These are phyloP conservation scores for Eucera pruinosa DNA, from an alignment of 2,888 invertebrate species.

Conservation along the genomic window DNA sequence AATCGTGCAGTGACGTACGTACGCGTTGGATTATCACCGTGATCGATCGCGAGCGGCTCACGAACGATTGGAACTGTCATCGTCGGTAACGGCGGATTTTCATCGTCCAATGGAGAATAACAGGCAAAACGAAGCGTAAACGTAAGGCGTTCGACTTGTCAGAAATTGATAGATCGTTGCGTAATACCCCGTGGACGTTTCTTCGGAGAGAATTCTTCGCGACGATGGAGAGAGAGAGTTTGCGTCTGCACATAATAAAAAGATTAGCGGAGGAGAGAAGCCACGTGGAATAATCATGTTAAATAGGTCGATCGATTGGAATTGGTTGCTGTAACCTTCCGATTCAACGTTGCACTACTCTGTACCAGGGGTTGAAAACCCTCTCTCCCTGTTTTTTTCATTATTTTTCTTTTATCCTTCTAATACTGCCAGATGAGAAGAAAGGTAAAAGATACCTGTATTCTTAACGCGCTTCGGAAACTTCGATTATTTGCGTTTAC, in stretches of 20 bases:
- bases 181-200: no score
- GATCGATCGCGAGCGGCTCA: conserved; percentile 54
- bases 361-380: background rate
- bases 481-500: no score
- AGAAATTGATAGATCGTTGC: no score
- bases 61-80: conserved; percentile 52
- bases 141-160: background rate
- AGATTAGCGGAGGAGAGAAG: conserved; percentile 43
- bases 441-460: no score
- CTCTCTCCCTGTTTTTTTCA: background rate
- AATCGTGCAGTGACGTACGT: conserved; percentile 60
- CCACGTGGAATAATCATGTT: conserved; percentile 52
- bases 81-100: conserved; percentile 32
- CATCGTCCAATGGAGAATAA: conserved; percentile 16
- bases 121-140: background rate
- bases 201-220: background rate
- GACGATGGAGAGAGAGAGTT: background rate
- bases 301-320: conserved; percentile 62
- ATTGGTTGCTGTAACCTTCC: conserved; percentile 41
- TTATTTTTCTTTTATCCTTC: no score
- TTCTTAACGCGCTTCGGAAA: no score
- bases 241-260: conserved; percentile 34
- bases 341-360: conserved; percentile 19
- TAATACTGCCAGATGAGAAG: no score
- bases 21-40: conserved; percentile 61